phyloP scores from a whole-genome alignment of 2,888 invertebrate genomes.

The Buathra laborator region DNA sequence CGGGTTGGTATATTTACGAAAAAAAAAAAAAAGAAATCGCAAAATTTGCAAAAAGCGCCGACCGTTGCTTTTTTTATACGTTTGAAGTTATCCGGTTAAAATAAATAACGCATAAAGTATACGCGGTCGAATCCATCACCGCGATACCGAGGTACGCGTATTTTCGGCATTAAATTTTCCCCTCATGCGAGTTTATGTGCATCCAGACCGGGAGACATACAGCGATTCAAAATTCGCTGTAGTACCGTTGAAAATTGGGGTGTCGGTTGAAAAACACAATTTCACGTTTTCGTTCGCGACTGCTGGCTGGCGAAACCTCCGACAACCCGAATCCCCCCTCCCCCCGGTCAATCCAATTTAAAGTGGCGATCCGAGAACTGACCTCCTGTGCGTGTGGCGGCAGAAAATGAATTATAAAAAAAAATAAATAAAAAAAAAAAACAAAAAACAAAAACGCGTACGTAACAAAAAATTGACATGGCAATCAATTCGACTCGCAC shows the following conservation, averaged over 20 bases:
- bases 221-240: constrained; percentile 81
- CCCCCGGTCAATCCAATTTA: constrained; percentile 79
- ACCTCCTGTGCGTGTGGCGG: constrained; percentile 38
- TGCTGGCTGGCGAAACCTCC: constrained; percentile 68
- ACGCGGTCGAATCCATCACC: constrained; percentile 74
- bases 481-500: constrained; percentile 61
- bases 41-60: background rate
- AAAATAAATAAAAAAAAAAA: constrained; percentile 16
- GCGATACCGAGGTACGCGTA: constrained; percentile 71
- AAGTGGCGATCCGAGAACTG: constrained; percentile 74
- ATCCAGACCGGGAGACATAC: constrained; percentile 59
- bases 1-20: background rate
- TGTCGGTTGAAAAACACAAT: constrained; percentile 81
- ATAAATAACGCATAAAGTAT: constrained; percentile 80
- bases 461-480: constrained; percentile 60
- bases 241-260: constrained; percentile 79
- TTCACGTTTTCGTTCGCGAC: constrained; percentile 72
- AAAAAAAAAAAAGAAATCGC: background rate
- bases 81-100: constrained; percentile 62
- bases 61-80: constrained; percentile 41
- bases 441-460: constrained; percentile 25
- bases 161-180: constrained; percentile 81
- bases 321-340: constrained; percentile 74
- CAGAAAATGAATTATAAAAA: constrained; percentile 36
- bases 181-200: constrained; percentile 67